Evolutionary conservation across 2,888 invertebrate genomes (phyloP).

Genomic region (Hipparchia semele): DNA sequence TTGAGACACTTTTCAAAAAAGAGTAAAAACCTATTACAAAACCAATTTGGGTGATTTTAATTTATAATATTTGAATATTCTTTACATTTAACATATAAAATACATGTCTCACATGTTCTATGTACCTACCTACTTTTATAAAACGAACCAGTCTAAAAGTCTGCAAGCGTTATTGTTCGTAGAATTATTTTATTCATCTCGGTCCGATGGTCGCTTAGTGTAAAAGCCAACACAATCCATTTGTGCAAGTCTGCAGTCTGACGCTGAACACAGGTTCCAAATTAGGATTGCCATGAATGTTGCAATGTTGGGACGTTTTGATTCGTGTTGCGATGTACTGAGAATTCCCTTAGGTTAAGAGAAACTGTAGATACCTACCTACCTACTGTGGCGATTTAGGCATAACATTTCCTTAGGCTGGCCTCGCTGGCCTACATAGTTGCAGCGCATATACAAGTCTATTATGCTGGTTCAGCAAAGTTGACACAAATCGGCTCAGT

Average conservation of each 20-base stretch:
- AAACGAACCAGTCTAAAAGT: constrained; percentile 13
- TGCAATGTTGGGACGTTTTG: constrained; percentile 7
- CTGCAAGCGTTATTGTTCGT: constrained; percentile 12
- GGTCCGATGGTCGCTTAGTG: constrained; percentile 9
- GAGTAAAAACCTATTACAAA: too few relatives aligned
- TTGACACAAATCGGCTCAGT: too few relatives aligned
- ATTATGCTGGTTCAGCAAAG: too few relatives aligned
- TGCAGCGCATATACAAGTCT: not conserved
- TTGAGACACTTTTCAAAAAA: too few relatives aligned
- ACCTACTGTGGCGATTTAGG: not conserved
- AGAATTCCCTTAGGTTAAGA: not conserved
- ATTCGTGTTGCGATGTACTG: not conserved
- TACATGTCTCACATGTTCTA: not conserved
- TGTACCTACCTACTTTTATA: constrained; percentile 3
- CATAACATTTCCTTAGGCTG: not conserved
- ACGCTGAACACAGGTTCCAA: constrained; percentile 25
- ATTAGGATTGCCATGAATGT: constrained; percentile 19
- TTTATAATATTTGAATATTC: too few relatives aligned
- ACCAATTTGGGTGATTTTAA: too few relatives aligned
- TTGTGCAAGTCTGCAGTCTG: constrained; percentile 45
- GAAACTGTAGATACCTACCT: not conserved
- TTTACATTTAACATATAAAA: not conserved
- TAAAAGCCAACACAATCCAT: constrained; percentile 30
- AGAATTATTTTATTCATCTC: constrained; percentile 15
- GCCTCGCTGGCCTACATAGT: not conserved